Percentiles rank a stretch among this genome's conserved stretches.
phyloP scores from a whole-genome alignment of 2,113 vertebrate species.

The Panthera tigris region DNA sequence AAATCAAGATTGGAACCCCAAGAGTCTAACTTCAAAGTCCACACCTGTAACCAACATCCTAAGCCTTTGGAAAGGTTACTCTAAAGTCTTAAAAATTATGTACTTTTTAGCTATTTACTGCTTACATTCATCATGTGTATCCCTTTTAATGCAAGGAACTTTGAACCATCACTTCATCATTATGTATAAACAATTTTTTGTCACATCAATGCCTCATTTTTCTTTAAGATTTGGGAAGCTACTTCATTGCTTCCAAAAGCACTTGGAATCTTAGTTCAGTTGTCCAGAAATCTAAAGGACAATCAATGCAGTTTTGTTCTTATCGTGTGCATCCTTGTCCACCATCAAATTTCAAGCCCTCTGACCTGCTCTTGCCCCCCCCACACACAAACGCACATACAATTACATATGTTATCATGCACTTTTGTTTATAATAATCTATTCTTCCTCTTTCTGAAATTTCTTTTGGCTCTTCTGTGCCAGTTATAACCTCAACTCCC shows the following conservation, averaged over 20 bases:
- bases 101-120: background rate
- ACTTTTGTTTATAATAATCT: background rate
- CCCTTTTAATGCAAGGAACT: background rate
- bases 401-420: background rate
- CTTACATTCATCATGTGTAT: background rate
- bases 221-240: background rate
- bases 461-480: background rate
- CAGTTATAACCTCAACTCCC: background rate
- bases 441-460: background rate
- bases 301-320: background rate
- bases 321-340: background rate
- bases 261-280: background rate
- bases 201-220: background rate
- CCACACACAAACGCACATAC: no score
- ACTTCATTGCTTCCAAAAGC: background rate
- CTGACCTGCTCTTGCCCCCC: no score
- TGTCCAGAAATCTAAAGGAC: background rate
- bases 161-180: background rate
- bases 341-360: background rate
- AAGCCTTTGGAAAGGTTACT: background rate
- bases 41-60: background rate
- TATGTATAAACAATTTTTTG: background rate
- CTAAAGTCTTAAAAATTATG: background rate
- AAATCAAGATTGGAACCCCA: background rate
- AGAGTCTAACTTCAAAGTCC: background rate